Evolutionary conservation across 2,797 vertebrate species (phyloP).

Genomic region (Ctenopoma multispine): DNA sequence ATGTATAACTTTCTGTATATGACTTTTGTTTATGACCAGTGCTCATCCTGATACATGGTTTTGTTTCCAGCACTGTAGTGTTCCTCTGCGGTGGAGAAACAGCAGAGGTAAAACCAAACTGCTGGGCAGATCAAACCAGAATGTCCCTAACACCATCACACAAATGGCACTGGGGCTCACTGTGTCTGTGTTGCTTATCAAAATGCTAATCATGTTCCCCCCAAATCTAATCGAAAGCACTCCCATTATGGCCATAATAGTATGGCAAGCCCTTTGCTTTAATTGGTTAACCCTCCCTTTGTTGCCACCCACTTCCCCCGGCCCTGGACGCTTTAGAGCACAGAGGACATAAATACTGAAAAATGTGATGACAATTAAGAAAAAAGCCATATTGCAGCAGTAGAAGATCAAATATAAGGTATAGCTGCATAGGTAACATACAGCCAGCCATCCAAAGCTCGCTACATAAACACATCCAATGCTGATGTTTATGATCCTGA

Average conservation of each 20-base stretch:
- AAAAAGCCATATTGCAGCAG: fast-evolving
- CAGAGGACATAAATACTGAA: conserved; percentile 47
- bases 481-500: conserved; percentile 6
- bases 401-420: fast-evolving
- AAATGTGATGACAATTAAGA: background rate
- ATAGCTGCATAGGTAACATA: fast-evolving
- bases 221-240: conserved; percentile 5
- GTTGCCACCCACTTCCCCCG: conserved; percentile 6
- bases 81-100: conserved; percentile 38
- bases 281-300: conserved; percentile 6
- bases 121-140: conserved; percentile 21
- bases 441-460: background rate
- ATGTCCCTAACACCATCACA: fast-evolving
- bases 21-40: too few relatives aligned
- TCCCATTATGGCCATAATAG: conserved; percentile 4
- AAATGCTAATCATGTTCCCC: background rate
- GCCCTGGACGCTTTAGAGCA: conserved; percentile 17
- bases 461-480: conserved; percentile 23
- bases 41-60: background rate
- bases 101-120: conserved; percentile 36
- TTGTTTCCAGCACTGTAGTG: background rate
- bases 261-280: conserved; percentile 35
- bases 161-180: fast-evolving
- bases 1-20: too few relatives aligned
- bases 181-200: fast-evolving